These are phyloP conservation scores for Helicoverpa armigera DNA, from an alignment of 1,140 invertebrate genomes.

Conservation along the genomic window DNA sequence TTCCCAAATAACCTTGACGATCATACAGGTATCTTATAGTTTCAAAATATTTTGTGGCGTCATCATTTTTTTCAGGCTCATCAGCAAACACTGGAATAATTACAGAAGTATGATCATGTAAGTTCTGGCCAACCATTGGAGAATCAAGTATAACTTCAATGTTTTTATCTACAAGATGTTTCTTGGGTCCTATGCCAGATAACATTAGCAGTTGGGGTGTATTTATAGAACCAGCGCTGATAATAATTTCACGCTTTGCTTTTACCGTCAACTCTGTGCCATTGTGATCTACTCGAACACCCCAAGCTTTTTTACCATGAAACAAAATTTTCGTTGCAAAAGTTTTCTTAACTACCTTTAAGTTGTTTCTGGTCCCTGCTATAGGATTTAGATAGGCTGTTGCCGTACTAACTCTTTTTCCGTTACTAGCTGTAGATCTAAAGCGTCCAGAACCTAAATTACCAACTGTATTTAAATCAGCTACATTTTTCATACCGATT, in stretches of 20 bases:
- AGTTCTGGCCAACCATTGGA: conserved; percentile 89
- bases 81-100: conserved; percentile 59
- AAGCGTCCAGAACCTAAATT: conserved; percentile 70
- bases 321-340: conserved; percentile 80
- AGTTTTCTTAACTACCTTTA: conserved; percentile 88
- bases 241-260: conserved; percentile 81
- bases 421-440: conserved; percentile 74
- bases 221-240: conserved; percentile 83
- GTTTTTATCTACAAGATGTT: conserved; percentile 31
- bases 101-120: conserved; percentile 87
- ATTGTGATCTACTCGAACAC: conserved; percentile 18
- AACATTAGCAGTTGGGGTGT: conserved; percentile 80
- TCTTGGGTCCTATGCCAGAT: conserved; percentile 74
- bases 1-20: conserved; percentile 57
- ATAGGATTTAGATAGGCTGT: conserved; percentile 87
- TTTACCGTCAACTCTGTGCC: conserved; percentile 50
- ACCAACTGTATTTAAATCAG: conserved; percentile 72
- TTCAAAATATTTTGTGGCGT: conserved; percentile 45
- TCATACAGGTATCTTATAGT: conserved; percentile 60
- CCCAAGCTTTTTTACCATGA: conserved; percentile 54
- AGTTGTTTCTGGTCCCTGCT: conserved; percentile 87
- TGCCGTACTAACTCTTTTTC: conserved; percentile 87
- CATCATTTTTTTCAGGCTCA: conserved; percentile 27
- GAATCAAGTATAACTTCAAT: neutral
- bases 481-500: conserved; percentile 63